A percentile compares a stretch with the other conserved stretches of the same genome.
These are phyloP conservation scores for Lamprologus ornatipinnis DNA, from an alignment of 2,113 vertebrate genomes.

Conservation along the genomic window DNA sequence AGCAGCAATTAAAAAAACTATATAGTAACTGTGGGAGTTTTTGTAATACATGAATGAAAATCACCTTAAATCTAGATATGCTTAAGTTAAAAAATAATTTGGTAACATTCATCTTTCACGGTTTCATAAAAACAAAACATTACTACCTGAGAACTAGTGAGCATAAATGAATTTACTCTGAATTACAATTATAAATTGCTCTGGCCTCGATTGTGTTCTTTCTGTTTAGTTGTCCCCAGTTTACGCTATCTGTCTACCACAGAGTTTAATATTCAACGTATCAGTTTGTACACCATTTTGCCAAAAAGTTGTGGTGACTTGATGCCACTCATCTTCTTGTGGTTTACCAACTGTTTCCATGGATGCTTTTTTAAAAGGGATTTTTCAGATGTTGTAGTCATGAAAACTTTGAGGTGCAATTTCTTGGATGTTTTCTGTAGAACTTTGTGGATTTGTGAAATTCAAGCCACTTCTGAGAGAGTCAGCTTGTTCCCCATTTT, in stretches of 20 bases:
- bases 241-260: rapidly evolving
- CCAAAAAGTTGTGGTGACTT: rapidly evolving
- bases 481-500: not conserved
- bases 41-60: not conserved
- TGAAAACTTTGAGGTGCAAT: not conserved
- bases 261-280: not conserved
- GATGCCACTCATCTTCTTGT: not conserved
- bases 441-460: not conserved
- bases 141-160: not conserved
- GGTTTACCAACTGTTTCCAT: not conserved
- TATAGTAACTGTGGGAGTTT: not conserved
- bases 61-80: not conserved
- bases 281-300: not conserved
- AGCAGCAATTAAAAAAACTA: not conserved
- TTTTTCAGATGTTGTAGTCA: not conserved
- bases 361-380: not conserved
- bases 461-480: not conserved
- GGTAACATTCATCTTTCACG: not conserved
- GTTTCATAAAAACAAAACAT: not conserved
- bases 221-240: not conserved
- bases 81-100: not conserved
- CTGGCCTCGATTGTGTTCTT: not conserved
- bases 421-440: not conserved
- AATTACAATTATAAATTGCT: not conserved
- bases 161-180: not conserved